Base-by-base conservation (phyloP, 2,797 vertebrate species). In the Typhlichthys eigenmanni region DNA sequence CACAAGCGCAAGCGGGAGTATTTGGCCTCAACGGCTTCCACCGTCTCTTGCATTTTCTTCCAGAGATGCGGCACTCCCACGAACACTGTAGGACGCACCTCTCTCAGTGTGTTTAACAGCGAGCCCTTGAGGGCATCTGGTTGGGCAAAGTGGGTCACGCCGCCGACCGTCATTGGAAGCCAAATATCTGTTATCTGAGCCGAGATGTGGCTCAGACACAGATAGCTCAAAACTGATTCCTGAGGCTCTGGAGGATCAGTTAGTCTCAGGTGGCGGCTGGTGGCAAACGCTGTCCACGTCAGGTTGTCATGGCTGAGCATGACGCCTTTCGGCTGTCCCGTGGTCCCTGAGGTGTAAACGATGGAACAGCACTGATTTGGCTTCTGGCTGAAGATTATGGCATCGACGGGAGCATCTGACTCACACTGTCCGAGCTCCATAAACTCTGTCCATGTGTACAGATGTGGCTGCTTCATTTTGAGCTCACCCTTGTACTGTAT, bases 281-380 rank as follows among this genome's bases (percentile, higher is more conserved):
- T 78, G 0, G 58, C 49, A 0, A 12, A 13, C 0, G 93, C 89
- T 0, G 82, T 24, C 24, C 24, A 24, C 24, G 24, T 93, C 94
- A 95, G 74, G 0, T 95, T 95, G 87, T 95, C 94, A 0, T 95
- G 95, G 34, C 94, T 95, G 0, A 95, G 89, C 95, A 95, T 94
- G 2, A 93, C 24, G 24, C 24, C 24, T 24, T 19, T 1, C 1
- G 17, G 17, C 93, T 0, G 68, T 0, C 93, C 94, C 0, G 76
- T 88, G 38, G 94, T 95, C 50, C 95, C 95, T 0, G 94, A 94
- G 5, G 95, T 95, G 43, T 95, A 95, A 69, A 95, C 92, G 34
- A 95, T 65, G 0, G 87, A 88, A 0, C 94, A 94, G 17, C 95
- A 95, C 75, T 95, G 94, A 63, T 91, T 95, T 1, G 92, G 85